Percentiles rank a stretch among this genome's conserved stretches.
These are phyloP conservation scores for Hippasteria phrygiana DNA, from an alignment of 53 echinoderm and acorn worm species.

Conservation along the genomic window DNA sequence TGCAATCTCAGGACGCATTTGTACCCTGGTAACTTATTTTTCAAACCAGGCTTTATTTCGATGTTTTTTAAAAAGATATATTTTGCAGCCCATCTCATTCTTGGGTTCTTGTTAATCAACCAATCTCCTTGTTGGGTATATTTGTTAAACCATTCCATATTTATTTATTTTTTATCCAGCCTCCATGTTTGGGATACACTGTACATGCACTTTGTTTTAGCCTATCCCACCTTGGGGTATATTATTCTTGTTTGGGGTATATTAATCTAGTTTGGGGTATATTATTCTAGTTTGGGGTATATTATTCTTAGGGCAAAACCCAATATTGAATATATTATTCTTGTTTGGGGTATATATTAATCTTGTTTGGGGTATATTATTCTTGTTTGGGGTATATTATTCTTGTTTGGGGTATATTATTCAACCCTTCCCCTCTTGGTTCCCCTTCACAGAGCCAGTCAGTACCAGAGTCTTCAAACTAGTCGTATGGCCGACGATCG, in stretches of 20 bases:
- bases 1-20: too few species aligned
- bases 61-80: too few species aligned
- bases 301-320: too few species aligned
- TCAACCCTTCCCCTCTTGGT: slow-evolving; percentile 11
- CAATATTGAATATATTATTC: not conserved
- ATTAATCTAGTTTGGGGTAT: not conserved
- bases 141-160: too few species aligned
- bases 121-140: too few species aligned
- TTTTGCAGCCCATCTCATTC: too few species aligned
- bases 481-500: slow-evolving; percentile 48
- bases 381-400: not conserved
- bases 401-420: not conserved
- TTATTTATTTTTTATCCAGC: too few species aligned
- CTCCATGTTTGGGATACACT: not conserved
- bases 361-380: not conserved
- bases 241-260: not conserved
- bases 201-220: not conserved
- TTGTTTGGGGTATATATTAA: not conserved
- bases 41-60: too few species aligned
- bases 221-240: too few species aligned
- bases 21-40: too few species aligned
- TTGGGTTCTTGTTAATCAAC: too few species aligned
- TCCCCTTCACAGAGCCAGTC: slow-evolving; percentile 59
- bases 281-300: too few species aligned
- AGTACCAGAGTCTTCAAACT: slow-evolving; percentile 44